A percentile compares a stretch with the other conserved stretches of the same genome.
phyloP scores from a whole-genome alignment of 1,140 invertebrate genomes.

The Macrosteles quadrilineatus region DNA sequence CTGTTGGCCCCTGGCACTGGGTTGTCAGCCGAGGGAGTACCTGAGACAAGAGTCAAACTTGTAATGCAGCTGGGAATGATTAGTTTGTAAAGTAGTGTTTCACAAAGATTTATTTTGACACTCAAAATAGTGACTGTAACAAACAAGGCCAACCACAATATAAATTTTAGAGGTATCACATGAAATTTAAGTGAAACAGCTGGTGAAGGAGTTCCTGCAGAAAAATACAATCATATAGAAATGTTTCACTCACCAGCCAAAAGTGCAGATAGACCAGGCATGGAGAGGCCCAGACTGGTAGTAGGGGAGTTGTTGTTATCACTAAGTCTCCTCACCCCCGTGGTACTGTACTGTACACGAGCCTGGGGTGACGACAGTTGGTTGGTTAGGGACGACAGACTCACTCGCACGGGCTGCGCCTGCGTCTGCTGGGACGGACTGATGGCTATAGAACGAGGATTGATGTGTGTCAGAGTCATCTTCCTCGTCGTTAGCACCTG shows the following conservation, averaged over 20 bases:
- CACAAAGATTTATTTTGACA: too few relatives aligned
- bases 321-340: not conserved
- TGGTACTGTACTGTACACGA: slow-evolving; percentile 6
- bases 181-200: too few relatives aligned
- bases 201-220: too few relatives aligned
- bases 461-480: slow-evolving; percentile 36
- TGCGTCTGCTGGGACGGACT: slow-evolving; percentile 39
- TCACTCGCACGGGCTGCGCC: slow-evolving; percentile 40
- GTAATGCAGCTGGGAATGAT: too few relatives aligned
- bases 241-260: slow-evolving; percentile 55
- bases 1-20: slow-evolving; percentile 57
- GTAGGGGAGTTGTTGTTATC: not conserved
- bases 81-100: too few relatives aligned
- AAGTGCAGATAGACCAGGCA: slow-evolving; percentile 56
- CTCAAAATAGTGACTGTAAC: too few relatives aligned
- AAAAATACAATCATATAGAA: too few relatives aligned
- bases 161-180: too few relatives aligned
- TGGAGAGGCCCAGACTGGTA: slow-evolving; percentile 53
- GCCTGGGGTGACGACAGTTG: slow-evolving; percentile 32
- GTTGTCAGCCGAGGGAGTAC: slow-evolving; percentile 61
- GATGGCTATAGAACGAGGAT: slow-evolving; percentile 40
- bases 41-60: too few relatives aligned
- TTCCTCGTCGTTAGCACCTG: slow-evolving; percentile 36
- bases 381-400: slow-evolving; percentile 27
- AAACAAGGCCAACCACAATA: too few relatives aligned